Evolutionary conservation across 2,888 invertebrate species (phyloP).

Genomic region (Heteromurus nitidus): DNA sequence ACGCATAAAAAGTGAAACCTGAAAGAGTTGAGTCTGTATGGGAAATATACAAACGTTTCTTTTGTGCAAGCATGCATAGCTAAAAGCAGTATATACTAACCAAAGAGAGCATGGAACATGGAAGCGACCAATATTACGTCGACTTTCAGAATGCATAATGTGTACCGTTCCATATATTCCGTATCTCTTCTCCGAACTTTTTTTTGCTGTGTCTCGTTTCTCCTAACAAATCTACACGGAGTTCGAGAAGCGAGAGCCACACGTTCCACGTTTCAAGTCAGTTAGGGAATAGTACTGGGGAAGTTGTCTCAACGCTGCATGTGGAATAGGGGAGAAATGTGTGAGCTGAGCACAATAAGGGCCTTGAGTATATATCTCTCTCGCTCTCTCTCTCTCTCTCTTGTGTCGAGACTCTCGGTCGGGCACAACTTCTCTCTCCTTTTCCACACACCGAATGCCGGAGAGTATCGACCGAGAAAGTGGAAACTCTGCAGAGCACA

Average conservation of each 20-base stretch:
- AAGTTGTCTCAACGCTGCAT: not conserved
- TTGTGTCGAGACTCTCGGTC: slow-evolving; percentile 20
- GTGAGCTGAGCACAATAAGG: slow-evolving; percentile 15
- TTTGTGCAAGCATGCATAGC: not conserved
- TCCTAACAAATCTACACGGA: not conserved
- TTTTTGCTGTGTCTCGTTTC: too few species aligned
- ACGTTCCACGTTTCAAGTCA: not conserved
- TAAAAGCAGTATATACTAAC: slow-evolving; percentile 3
- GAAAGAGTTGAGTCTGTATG: not conserved
- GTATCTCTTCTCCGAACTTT: not conserved
- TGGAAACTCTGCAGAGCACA: slow-evolving; percentile 30
- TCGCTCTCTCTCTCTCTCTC: not conserved
- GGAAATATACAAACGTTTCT: not conserved
- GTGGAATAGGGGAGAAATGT: not conserved
- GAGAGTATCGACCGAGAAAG: slow-evolving; percentile 58
- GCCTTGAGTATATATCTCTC: slow-evolving; percentile 41
- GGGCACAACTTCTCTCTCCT: not conserved
- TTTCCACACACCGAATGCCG: slow-evolving; percentile 30
- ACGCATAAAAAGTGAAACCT: not conserved
- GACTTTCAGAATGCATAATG: too few species aligned
- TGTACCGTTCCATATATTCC: not conserved
- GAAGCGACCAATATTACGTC: too few species aligned
- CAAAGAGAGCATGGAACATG: too few species aligned
- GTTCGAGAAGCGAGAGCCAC: not conserved
- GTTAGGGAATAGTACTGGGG: not conserved